Conservation (phyloP, 1,140 invertebrate genomes). For the Bombus sylvicola region DNA sequence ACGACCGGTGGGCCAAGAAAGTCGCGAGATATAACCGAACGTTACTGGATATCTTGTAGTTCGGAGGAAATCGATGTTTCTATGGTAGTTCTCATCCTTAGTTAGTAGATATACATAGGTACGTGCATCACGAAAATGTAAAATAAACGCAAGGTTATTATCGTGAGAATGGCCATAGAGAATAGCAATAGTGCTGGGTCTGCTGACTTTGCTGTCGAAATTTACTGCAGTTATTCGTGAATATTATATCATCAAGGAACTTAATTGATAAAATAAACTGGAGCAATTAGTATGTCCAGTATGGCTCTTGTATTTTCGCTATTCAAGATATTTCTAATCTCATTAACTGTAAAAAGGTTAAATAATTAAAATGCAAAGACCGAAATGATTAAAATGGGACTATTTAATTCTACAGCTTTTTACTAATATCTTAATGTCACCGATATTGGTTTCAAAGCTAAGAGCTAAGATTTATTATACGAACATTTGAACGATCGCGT, state of each 20-base stretch:
- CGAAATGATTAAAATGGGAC: neutral
- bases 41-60: constrained; percentile 1
- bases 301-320: neutral
- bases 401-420: too few species aligned
- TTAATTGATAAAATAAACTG: neutral
- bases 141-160: constrained; percentile 1
- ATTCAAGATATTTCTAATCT: neutral
- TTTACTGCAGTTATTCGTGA: neutral
- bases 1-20: neutral
- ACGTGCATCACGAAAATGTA: neutral
- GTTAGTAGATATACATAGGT: neutral
- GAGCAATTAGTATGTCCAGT: neutral
- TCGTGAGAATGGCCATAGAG: neutral
- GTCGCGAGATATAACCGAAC: neutral
- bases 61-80: neutral
- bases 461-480: neutral
- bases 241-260: neutral
- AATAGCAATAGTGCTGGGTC: neutral
- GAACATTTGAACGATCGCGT: neutral
- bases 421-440: too few species aligned
- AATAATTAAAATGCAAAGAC: neutral
- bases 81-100: neutral
- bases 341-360: neutral
- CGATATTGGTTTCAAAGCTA: neutral
- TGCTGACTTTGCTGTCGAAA: neutral